Base-by-base conservation (phyloP, 2,797 vertebrate genomes). In the Lophius americanus region DNA sequence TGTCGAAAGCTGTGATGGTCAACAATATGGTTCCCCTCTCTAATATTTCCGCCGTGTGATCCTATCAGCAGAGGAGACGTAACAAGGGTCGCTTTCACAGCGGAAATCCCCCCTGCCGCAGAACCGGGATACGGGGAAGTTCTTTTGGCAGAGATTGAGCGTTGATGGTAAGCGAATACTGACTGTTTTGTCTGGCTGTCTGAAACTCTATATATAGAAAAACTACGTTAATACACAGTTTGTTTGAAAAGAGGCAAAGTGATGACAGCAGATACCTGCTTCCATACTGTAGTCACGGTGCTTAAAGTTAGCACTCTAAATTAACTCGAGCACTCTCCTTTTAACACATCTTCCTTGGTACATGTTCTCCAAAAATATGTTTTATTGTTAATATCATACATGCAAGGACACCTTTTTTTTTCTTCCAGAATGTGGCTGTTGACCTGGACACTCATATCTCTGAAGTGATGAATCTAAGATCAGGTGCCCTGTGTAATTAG, bases 31-130 rank as follows among this genome's bases (percentile, higher is more conserved):
- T 68, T 60, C 48, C 54, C 63, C 68, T 43, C 60, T 38, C 50
- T 72, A 6, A 50, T 59, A 70, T 80, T 80, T 85, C 51, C 70
- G 56, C 56, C 14, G 10, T 68, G 62, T 70, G 75, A 78, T 83
- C 70, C 54, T 52, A 63, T 75, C 73, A 70, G 73, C 41, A 53
- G 60, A 46, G 70, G 64, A 66, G 70, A 70, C 35, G 23, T 51
- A 64, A 67, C 74, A 70, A 59, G 65, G 61, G 60, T 74, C 71
- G 51, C 54, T 79, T 78, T 79, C 64, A 76, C 71, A 79, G 55
- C 76, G 64, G 63, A 78, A 80, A 71, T 72, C 61, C 65, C 54
- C 37, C 67, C 68, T 58, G 37, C 55, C 44, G 70, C 65, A 75
- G 51, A 73, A 79, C 62, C 23, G 4, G 32, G 35, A 60, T 56